Base-by-base conservation (phyloP, 2,888 invertebrate genomes). In the Ditula angustiorana region DNA sequence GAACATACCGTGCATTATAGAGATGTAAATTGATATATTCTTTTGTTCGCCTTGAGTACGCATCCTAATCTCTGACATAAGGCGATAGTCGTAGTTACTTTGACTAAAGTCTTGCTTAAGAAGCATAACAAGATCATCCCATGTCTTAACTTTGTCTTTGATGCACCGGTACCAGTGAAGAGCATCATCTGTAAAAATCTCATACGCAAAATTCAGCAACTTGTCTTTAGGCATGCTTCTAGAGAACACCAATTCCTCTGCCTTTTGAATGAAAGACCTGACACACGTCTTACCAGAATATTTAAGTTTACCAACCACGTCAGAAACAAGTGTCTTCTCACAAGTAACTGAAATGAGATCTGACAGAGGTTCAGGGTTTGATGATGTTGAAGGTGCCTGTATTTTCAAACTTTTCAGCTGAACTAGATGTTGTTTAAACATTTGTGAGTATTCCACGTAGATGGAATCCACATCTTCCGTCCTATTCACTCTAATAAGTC, bases 21-120 rank as follows among this genome's bases (percentile, higher is more conserved):
- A 35, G 7, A 30, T 1, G 30, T 30, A 30, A 30, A 30, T 30
- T n/a, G 65, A 66, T 0, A 75, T 72, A n/a, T 66, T 71, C 46
- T 74, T 71, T 0, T 7, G 13, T 1, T 69, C 71, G 0, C 74
- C 74, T 11, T 72, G 72, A 0, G 71, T 71, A 4, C 72, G 70
- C 0, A 28, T 26, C 0, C 72, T 44, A 8, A 74, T 74, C 61
- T 74, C 72, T 1, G 61, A 8, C 0, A 47, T 0, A 0, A 74
- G 37, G 0, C 64, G 24, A 11, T 71, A 72, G 24, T 73, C 72
- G 10, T 70, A 73, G n/a, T 73, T 72, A 1, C 2, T 8, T 0
- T 0, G 8, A 11, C 56, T 56, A 33, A 74, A 74, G 28, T 73
- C 71, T 10, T 66, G 13, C 52, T 59, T 68, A 0, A 74, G 52